These are phyloP conservation scores for Plemyria rubiginata DNA, from an alignment of 2,888 invertebrate species.

Conservation along the genomic window DNA sequence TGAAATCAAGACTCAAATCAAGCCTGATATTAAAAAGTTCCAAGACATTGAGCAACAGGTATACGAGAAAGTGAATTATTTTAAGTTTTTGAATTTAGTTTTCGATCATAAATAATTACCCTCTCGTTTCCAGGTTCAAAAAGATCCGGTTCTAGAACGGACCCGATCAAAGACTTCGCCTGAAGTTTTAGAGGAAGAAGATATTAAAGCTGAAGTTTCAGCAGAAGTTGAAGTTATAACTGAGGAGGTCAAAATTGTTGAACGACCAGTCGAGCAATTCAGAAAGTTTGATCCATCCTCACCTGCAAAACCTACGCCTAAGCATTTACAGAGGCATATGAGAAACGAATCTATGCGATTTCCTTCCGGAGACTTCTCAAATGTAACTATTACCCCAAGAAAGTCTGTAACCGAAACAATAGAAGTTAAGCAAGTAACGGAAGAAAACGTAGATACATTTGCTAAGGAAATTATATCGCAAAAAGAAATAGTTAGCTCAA, in stretches of 20 bases:
- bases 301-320: slow-evolving; percentile 80
- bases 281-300: slow-evolving; percentile 78
- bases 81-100: slow-evolving; percentile 13
- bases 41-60: slow-evolving; percentile 81
- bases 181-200: slow-evolving; percentile 63
- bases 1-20: slow-evolving; percentile 88
- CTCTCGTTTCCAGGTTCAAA: slow-evolving; percentile 60
- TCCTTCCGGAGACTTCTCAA: slow-evolving; percentile 82
- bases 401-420: slow-evolving; percentile 79
- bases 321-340: slow-evolving; percentile 81
- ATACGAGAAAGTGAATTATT: slow-evolving; percentile 41
- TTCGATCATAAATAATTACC: slow-evolving; percentile 30
- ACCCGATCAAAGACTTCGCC: slow-evolving; percentile 74
- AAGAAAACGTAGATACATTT: slow-evolving; percentile 62
- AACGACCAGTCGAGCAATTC: slow-evolving; percentile 71
- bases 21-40: slow-evolving; percentile 82
- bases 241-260: slow-evolving; percentile 66
- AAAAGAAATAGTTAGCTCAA: slow-evolving; percentile 77
- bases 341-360: slow-evolving; percentile 83
- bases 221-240: slow-evolving; percentile 58
- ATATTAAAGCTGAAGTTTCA: slow-evolving; percentile 55
- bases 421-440: slow-evolving; percentile 60
- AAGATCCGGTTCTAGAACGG: slow-evolving; percentile 72
- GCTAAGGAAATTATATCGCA: slow-evolving; percentile 73
- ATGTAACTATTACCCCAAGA: slow-evolving; percentile 77